A percentile compares a stretch with the other conserved stretches of the same genome.
These are phyloP conservation scores for Clarias gariepinus DNA, from an alignment of 2,113 vertebrate species.

Conservation along the genomic window DNA sequence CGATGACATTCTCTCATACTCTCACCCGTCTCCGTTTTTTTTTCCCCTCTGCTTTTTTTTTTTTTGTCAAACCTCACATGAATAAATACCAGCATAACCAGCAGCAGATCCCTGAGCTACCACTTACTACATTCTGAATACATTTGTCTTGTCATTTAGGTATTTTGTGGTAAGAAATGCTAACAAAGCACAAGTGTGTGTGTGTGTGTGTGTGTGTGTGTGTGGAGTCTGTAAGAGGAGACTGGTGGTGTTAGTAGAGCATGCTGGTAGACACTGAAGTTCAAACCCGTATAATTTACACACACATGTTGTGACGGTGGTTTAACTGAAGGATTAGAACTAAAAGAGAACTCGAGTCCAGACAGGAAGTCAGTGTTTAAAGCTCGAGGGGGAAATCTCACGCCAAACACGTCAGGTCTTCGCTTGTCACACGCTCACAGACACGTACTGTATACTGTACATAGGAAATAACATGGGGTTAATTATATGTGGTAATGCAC, in stretches of 20 bases:
- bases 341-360: constrained; percentile 1
- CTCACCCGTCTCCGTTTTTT: too few species aligned
- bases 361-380: not conserved
- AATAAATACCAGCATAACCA: not conserved
- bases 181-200: not conserved
- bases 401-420: not conserved
- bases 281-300: constrained; percentile 1
- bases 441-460: not conserved
- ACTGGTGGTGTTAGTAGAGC: not conserved
- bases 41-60: too few species aligned
- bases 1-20: too few species aligned
- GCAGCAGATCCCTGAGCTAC: not conserved
- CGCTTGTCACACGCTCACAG: not conserved
- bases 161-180: not conserved
- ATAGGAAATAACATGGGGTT: not conserved
- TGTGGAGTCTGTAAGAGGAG: not conserved
- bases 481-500: not conserved
- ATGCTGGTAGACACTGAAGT: constrained; percentile 10
- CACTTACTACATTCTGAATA: not conserved
- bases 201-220: not conserved
- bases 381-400: not conserved
- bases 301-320: not conserved
- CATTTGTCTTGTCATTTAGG: not conserved
- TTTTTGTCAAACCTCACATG: not conserved
- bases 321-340: constrained; percentile 12